Evolutionary conservation across 2,888 invertebrate species (phyloP), one percentile per base, ranked within the genome.

Genomic region (Creontiades dilutus): DNA sequence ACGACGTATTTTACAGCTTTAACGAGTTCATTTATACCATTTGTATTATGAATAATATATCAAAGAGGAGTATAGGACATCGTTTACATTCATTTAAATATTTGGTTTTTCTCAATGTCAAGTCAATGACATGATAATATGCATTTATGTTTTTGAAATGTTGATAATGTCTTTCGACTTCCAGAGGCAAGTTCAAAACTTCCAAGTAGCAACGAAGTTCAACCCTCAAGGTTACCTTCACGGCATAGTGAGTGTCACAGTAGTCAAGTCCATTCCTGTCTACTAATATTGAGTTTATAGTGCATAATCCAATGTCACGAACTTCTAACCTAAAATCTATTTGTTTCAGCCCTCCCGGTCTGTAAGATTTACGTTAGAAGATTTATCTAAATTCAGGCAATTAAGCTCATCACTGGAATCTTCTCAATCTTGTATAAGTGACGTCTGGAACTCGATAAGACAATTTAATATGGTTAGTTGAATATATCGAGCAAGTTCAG

Each of bases 141-240:
- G 37, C 7, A 7, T 4, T 37, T 37, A 4, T 37, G 7, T 37
- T 37, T 7, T 7, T 37, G 28, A 19, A 75, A 75, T 75, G 2
- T 37, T 75, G 75, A 28, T 28, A 78, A 80, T n/a, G 28, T 48
- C 11, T 46, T 46, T 80, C 46, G 48, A 52, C 4, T 52, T 82
- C 16, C 80, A 89, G 89, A 89, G 57, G 37, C 80, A 89, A 81
- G 89, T 89, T n/a, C 55, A 80, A 28, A 89, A 80, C 47, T 86
- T 86, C 48, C 48, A 86, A 13, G 52, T 28, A 23, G 52, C 52
- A 7, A 13, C 86, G 52, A 86, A 48, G 13, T 86, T 86, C 48
- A 76, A 76, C 48, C 86, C 86, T 0, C 86, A 52, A 86, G 75
- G n/a, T 27, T 85, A 85, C 48, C 86, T 86, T 19, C 86, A 86